phyloP scores from a whole-genome alignment of 2,797 vertebrate genomes.

The Typhlichthys subterraneus region DNA sequence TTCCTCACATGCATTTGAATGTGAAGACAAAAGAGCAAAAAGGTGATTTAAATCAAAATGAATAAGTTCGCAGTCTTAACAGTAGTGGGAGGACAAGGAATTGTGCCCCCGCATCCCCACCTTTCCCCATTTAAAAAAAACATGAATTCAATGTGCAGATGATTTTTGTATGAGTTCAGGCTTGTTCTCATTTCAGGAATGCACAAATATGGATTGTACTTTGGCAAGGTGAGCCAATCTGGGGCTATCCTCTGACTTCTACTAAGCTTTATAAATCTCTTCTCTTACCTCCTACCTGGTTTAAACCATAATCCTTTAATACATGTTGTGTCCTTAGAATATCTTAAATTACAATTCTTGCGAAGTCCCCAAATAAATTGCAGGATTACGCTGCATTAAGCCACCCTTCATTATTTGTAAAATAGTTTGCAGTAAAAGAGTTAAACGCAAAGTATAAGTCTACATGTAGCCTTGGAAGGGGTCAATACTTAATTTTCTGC shows the following conservation, averaged over 20 bases:
- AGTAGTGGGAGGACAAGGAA: constrained; percentile 41
- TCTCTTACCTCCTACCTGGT: constrained; percentile 62
- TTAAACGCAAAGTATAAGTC: constrained; percentile 43
- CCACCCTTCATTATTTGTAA: constrained; percentile 18
- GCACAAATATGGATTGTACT: constrained; percentile 54
- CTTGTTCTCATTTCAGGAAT: constrained; percentile 44
- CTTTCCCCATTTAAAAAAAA: neutral
- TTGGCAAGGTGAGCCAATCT: constrained; percentile 56
- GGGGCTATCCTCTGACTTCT: constrained; percentile 55
- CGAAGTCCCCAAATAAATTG: constrained; percentile 57
- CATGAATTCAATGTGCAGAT: constrained; percentile 35
- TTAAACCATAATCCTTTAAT: constrained; percentile 76
- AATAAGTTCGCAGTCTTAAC: constrained; percentile 41
- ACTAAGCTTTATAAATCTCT: constrained; percentile 66
- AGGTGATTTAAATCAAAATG: constrained; percentile 49
- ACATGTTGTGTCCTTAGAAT: constrained; percentile 70
- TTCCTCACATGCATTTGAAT: constrained; percentile 42
- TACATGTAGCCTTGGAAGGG: constrained; percentile 3
- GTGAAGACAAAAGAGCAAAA: constrained; percentile 31
- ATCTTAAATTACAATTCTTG: constrained; percentile 71
- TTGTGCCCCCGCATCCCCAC: neutral
- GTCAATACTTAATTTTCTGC: constrained; percentile 4
- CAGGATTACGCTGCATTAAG: constrained; percentile 65
- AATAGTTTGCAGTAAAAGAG: constrained; percentile 16
- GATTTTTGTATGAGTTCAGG: constrained; percentile 55